Evolutionary conservation across 1,140 invertebrate species (phyloP).

Genomic region (Bombus pascuorum): DNA sequence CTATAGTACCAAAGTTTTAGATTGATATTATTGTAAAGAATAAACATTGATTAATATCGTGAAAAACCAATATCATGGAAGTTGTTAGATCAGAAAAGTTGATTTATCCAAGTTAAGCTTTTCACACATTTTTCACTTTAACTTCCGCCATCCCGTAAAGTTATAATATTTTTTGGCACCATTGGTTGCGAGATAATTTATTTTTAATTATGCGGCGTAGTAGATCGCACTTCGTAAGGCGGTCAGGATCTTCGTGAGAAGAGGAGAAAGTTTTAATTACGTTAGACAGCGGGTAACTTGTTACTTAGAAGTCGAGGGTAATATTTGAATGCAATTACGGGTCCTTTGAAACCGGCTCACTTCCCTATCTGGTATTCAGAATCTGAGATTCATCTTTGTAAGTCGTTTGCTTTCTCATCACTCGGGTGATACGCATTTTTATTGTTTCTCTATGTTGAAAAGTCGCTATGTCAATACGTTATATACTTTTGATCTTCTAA

Average conservation of each 20-base stretch:
- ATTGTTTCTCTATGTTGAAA: slow-evolving; percentile 17
- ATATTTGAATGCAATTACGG: slow-evolving; percentile 74
- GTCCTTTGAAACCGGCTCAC: slow-evolving; percentile 64
- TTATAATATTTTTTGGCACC: too few species aligned
- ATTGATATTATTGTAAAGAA: not conserved
- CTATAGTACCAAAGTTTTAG: too few species aligned
- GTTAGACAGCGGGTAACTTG: slow-evolving; percentile 70
- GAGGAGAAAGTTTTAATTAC: slow-evolving; percentile 68
- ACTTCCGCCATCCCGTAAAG: not conserved
- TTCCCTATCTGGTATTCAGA: slow-evolving; percentile 51
- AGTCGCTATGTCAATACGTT: not conserved
- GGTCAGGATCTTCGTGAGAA: slow-evolving; percentile 39
- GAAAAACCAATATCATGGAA: too few species aligned
- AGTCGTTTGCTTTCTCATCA: slow-evolving; percentile 11
- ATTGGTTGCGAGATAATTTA: too few species aligned
- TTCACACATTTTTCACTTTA: not conserved
- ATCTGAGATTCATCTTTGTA: slow-evolving; percentile 34
- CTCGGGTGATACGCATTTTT: slow-evolving; percentile 15
- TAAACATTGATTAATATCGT: too few species aligned
- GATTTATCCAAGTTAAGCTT: not conserved
- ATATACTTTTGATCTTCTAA: too few species aligned
- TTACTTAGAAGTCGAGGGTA: slow-evolving; percentile 68
- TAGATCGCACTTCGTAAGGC: slow-evolving; percentile 33
- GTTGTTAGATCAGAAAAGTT: too few species aligned
- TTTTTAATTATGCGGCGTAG: slow-evolving; percentile 45